These are phyloP conservation scores for Tridacna crocea DNA, from an alignment of 2,888 invertebrate genomes.

Conservation along the genomic window DNA sequence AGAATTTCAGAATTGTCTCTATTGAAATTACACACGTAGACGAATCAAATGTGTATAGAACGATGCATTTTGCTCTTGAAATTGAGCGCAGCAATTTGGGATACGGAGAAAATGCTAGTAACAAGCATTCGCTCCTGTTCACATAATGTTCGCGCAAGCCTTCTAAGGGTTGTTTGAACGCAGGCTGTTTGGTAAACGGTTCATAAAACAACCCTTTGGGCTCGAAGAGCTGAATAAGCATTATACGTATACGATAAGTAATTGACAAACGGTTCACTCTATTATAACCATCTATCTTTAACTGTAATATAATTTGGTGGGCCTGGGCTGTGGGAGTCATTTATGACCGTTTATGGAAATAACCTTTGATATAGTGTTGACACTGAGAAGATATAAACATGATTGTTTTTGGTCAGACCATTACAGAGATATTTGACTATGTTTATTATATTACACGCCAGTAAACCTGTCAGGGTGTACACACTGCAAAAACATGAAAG, in stretches of 20 bases:
- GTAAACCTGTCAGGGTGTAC: slow-evolving; percentile 22
- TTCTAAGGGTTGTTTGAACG: too few species aligned
- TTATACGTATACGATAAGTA: too few species aligned
- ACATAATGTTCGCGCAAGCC: background rate
- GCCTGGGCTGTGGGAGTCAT: slow-evolving; percentile 14
- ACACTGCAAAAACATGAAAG: slow-evolving; percentile 28
- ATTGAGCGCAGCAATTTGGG: background rate
- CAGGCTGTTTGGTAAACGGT: too few species aligned
- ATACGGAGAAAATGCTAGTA: background rate
- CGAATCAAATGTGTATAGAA: background rate
- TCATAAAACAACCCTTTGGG: too few species aligned
- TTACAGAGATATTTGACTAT: slow-evolving; percentile 10
- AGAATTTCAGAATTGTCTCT: background rate
- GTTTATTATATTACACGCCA: slow-evolving; percentile 28
- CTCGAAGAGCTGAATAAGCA: too few species aligned
- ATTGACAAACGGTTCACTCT: too few species aligned
- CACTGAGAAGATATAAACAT: slow-evolving; percentile 12
- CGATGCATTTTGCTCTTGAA: too few species aligned
- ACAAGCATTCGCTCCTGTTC: background rate
- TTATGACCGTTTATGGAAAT: slow-evolving; percentile 8
- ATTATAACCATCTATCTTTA: too few species aligned
- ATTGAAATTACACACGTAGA: background rate
- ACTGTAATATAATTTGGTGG: background rate
- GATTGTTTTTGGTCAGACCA: slow-evolving; percentile 17
- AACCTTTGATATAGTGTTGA: slow-evolving; percentile 22